Evolutionary conservation across 1,140 invertebrate genomes (phyloP).

Genomic region (Glomeris maerens): DNA sequence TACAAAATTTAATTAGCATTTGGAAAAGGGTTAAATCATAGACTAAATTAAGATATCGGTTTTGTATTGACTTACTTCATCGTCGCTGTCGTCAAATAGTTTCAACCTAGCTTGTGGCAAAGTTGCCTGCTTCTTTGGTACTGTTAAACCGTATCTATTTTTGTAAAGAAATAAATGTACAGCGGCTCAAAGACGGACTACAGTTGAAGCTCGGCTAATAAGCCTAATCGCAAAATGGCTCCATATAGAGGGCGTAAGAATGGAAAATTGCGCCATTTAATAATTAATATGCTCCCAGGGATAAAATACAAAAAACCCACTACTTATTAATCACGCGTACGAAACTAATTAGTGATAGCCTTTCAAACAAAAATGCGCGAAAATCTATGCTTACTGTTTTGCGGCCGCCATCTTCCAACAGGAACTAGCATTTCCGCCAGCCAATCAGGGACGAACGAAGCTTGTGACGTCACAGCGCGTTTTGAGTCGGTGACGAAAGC

Average conservation of each 20-base stretch:
- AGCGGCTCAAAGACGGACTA: neutral
- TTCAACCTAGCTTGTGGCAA: neutral
- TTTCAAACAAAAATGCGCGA: too few species aligned
- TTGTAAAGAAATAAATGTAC: neutral
- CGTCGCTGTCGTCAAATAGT: constrained; percentile 1
- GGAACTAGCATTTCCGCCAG: neutral
- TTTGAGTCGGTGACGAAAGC: too few species aligned
- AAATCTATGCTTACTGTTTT: too few species aligned
- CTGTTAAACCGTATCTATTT: neutral
- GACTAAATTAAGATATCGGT: neutral
- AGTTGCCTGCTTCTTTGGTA: neutral
- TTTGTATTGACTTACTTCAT: constrained; percentile 4
- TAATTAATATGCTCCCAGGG: too few species aligned
- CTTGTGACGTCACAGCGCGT: neutral
- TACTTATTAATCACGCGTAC: too few species aligned
- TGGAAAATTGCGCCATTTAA: neutral
- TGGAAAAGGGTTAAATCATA: neutral
- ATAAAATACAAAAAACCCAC: too few species aligned
- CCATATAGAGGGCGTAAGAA: neutral
- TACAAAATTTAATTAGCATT: neutral
- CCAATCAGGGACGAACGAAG: neutral
- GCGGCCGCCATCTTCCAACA: too few species aligned
- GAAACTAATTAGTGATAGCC: too few species aligned
- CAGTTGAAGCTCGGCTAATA: neutral
- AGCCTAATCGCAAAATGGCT: neutral